These are phyloP conservation scores for Narcine bancroftii DNA, from an alignment of 2,113 vertebrate genomes.

Conservation along the genomic window DNA sequence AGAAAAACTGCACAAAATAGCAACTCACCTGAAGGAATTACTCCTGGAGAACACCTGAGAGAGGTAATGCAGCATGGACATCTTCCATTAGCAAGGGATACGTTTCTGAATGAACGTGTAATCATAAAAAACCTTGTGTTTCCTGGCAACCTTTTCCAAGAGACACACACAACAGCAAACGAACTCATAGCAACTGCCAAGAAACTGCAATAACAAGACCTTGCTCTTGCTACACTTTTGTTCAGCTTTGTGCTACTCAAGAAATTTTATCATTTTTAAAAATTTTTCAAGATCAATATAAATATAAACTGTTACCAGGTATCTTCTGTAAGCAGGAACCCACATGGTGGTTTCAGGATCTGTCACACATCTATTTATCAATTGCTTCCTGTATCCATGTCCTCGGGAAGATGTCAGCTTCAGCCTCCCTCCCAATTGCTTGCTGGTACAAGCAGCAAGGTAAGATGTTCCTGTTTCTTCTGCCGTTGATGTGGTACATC, in stretches of 20 bases:
- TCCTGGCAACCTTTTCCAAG: constrained; percentile 14
- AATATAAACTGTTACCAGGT: neutral
- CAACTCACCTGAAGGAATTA: neutral
- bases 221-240: neutral
- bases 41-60: neutral
- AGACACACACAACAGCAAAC: constrained; percentile 18
- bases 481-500: neutral
- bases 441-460: neutral
- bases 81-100: neutral
- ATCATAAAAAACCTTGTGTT: neutral
- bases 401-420: constrained; percentile 2
- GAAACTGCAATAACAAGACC: neutral
- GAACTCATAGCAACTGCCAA: neutral
- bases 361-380: neutral
- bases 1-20: neutral
- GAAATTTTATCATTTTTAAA: neutral
- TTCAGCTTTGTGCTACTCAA: neutral
- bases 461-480: neutral
- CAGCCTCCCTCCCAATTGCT: neutral
- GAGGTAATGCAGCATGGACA: neutral
- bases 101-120: neutral
- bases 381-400: neutral
- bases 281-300: neutral
- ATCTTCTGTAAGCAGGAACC: neutral
- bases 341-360: neutral